Base-by-base conservation (phyloP, 2,113 vertebrate genomes). In the Pseudolaguvia tuberculata region DNA sequence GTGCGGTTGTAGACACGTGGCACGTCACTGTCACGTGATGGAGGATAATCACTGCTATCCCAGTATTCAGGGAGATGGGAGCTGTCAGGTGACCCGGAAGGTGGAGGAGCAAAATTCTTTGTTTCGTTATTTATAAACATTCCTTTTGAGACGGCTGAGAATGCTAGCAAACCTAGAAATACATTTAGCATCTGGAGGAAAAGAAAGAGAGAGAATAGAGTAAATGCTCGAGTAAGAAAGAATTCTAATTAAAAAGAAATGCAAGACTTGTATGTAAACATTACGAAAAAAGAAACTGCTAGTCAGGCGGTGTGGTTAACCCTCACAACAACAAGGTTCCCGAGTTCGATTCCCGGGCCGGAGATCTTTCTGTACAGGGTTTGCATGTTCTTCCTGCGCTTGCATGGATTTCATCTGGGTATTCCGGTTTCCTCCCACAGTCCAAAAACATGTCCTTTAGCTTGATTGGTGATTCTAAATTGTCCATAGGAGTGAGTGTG, bases 141-240 rank as follows among this genome's bases (percentile, higher is more conserved):
- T 20, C 79, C 81, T 29, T 52, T 65, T 18, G 72, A 79, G 39
- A 80, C 13, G 21, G 69, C 65, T 21, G 55, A 76, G 45, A 69
- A 79, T 42, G 81, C 48, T 45, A 80, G 18, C 39, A 84, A 39
- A 17, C 80, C 74, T 25, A 80, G 31, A 29, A 83, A 53, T 35
- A 55, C 55, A 18, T 7, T 73, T 55, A 70, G 42, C 79, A 68
- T 76, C 82, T 84, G 67, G 47, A 71, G 35, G 47, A 62, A 57
- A 53, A 71, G 1, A 55, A 1, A 55, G n/a, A 21, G 31, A 35
- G 31, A 35, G 31, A n/a, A n/a, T n/a, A 1, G 23, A 2, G 21
- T 4, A 62, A 58, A 72, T 6, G 45, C 23, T 35, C 27, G 20
- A 17, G 58, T 39, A 17, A 58, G 20, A 15, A n/a, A 35, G 15